Base-by-base conservation (phyloP, 2,888 invertebrate species). In the Stenichneumon culpator region DNA sequence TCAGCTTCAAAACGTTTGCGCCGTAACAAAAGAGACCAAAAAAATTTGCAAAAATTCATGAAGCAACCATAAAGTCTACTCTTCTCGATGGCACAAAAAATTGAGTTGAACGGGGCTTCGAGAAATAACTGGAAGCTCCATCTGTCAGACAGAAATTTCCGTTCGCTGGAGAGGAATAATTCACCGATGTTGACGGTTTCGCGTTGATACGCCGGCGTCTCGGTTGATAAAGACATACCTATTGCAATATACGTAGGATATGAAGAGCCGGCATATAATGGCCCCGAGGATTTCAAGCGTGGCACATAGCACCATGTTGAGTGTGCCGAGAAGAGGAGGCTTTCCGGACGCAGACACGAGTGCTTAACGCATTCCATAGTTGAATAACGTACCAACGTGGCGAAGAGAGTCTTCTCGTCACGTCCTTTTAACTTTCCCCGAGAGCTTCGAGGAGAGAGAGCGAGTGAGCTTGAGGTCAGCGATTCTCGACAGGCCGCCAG, bases 211-310 rank as follows among this genome's bases (percentile, higher is more conserved):
- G 16, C 22, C 22, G 19, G 36, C 63, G 39, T 39, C 65, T 67
- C 36, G 65, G 9, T 36, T 67, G 16, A 67, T 67, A 39, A 67
- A 67, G 65, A 39, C 65, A 67, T 67, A 67, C 39, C 65, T 19
- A 67, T 67, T 39, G 19, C 39, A 39, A 39, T 67, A 5, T 67
- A 67, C n/a, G 65, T 19, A 39, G 36, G 65, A 67, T 67, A 67
- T 67, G 65, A 67, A 67, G 65, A 39, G 39, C 19, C 65, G 65
- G 65, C 60, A 39, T 67, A 67, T 67, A 67, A 67, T 67, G 65
- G 44, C 65, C 65, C 11, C 11, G 65, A 39, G 65, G 65, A 36
- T 67, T 67, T 67, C 65, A 19, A 9, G 39, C 36, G 36, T 9
- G 36, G 16, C 28, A 16, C 28, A 32, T n/a, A 32, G 14, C 7